Conservation (phyloP, 2,888 invertebrate species). For the Agriopis aurantiaria region DNA sequence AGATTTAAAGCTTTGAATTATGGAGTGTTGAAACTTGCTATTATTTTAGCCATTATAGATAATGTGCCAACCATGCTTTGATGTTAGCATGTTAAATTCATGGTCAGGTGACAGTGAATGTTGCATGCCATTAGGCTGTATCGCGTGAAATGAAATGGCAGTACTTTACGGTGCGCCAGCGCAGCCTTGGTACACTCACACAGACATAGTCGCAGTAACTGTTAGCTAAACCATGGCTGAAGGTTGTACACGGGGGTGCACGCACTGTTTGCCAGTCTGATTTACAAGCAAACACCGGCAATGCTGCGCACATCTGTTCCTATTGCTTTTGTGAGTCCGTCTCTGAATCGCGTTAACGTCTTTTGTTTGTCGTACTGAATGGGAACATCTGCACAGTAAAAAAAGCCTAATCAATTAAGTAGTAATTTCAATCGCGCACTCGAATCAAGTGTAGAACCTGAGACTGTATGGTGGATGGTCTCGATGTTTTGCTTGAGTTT, state of each 20-base stretch:
- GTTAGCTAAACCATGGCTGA: slow-evolving; percentile 22
- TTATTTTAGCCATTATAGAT: slow-evolving; percentile 26
- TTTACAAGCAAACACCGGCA: slow-evolving; percentile 79
- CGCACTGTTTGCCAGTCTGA: slow-evolving; percentile 78
- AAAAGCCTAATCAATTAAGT: no score
- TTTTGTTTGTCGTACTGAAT: slow-evolving; percentile 31
- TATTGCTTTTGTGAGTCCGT: slow-evolving; percentile 72
- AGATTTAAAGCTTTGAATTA: slow-evolving; percentile 16
- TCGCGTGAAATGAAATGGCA: slow-evolving; percentile 63
- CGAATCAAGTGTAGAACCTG: slow-evolving; percentile 54
- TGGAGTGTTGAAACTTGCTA: slow-evolving; percentile 23
- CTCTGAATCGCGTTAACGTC: slow-evolving; percentile 59
- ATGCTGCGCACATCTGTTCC: slow-evolving; percentile 75
- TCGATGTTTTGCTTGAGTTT: slow-evolving; percentile 54
- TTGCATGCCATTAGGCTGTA: slow-evolving; percentile 39
- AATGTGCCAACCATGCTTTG: slow-evolving; percentile 24
- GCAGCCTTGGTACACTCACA: slow-evolving; percentile 63
- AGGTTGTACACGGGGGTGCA: slow-evolving; percentile 56
- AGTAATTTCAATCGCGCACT: slow-evolving; percentile 52
- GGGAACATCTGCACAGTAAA: slow-evolving; percentile 74
- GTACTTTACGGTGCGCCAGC: slow-evolving; percentile 58
- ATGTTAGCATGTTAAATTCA: slow-evolving; percentile 35
- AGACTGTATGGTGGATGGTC: slow-evolving; percentile 55
- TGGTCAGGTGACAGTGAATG: slow-evolving; percentile 40
- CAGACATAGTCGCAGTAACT: slow-evolving; percentile 38